Conservation (phyloP, 2,888 invertebrate genomes). For the Drosophila neotestacea region DNA sequence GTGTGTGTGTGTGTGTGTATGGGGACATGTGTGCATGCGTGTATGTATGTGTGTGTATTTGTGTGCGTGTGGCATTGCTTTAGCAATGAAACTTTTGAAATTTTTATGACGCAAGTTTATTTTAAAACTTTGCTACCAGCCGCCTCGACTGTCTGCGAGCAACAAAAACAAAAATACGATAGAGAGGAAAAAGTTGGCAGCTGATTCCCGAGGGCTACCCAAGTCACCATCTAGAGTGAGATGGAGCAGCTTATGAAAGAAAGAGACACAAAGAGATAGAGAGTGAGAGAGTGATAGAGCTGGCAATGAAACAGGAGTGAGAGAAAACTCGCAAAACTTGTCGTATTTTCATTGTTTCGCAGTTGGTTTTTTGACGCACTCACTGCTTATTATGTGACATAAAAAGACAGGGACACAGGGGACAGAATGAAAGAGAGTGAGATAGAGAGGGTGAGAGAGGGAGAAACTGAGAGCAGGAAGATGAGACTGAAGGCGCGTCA, state of each 20-base stretch:
- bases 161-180: conserved; percentile 3
- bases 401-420: conserved; percentile 21
- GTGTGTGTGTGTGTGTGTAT: conserved; percentile 8
- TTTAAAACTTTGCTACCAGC: conserved; percentile 71
- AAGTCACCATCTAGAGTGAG: conserved; percentile 22
- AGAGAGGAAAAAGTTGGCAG: conserved; percentile 46
- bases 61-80: conserved; percentile 30
- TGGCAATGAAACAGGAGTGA: neutral
- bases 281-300: neutral
- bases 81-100: conserved; percentile 68
- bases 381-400: conserved; percentile 65
- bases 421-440: neutral
- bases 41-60: conserved; percentile 9
- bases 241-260: neutral
- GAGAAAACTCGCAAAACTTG: conserved; percentile 27
- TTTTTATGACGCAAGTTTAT: conserved; percentile 78
- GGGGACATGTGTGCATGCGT: neutral
- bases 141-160: conserved; percentile 43
- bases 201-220: conserved; percentile 56
- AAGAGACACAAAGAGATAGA: neutral
- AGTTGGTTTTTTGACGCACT: conserved; percentile 66
- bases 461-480: neutral
- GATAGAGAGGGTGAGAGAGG: neutral
- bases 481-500: conserved; percentile 33
- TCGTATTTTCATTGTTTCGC: conserved; percentile 64